Conservation (phyloP, 1,140 invertebrate genomes). For the Paraescarpia echinospica region DNA sequence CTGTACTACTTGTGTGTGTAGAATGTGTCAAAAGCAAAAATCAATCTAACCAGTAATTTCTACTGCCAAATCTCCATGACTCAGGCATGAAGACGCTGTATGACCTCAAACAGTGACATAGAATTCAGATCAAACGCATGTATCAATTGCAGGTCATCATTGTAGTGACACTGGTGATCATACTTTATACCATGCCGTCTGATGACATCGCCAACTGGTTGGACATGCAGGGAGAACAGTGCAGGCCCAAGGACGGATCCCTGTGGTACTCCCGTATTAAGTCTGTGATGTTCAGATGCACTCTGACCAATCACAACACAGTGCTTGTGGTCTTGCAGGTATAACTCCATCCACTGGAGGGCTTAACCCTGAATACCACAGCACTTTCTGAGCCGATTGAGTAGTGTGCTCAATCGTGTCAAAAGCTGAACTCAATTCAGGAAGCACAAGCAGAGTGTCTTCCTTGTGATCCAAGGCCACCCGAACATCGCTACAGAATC, state of each 20-base stretch:
- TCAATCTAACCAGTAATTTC: too few relatives aligned
- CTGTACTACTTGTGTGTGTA: too few relatives aligned
- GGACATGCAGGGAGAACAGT: slow-evolving; percentile 26
- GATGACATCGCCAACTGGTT: slow-evolving; percentile 6
- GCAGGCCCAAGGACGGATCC: slow-evolving; percentile 33
- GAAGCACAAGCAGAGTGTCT: neutral
- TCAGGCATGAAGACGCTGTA: neutral
- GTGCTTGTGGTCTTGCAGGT: slow-evolving; percentile 26
- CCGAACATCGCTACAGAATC: too few relatives aligned
- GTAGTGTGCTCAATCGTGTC: slow-evolving; percentile 24
- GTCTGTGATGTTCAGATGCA: slow-evolving; percentile 5
- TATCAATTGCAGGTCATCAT: neutral
- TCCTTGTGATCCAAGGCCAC: neutral
- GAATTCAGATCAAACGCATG: neutral
- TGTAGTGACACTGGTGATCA: neutral
- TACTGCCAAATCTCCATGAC: neutral
- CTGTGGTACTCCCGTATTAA: slow-evolving; percentile 29
- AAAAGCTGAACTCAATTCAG: slow-evolving; percentile 28
- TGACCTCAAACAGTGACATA: neutral
- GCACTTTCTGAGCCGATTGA: slow-evolving; percentile 11
- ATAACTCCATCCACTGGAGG: slow-evolving; percentile 26
- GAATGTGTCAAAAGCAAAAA: too few relatives aligned
- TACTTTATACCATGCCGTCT: neutral
- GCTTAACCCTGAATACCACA: slow-evolving; percentile 9
- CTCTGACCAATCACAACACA: slow-evolving; percentile 18